phyloP scores from a whole-genome alignment of 2,113 vertebrate genomes.

The Zapus hudsonius region DNA sequence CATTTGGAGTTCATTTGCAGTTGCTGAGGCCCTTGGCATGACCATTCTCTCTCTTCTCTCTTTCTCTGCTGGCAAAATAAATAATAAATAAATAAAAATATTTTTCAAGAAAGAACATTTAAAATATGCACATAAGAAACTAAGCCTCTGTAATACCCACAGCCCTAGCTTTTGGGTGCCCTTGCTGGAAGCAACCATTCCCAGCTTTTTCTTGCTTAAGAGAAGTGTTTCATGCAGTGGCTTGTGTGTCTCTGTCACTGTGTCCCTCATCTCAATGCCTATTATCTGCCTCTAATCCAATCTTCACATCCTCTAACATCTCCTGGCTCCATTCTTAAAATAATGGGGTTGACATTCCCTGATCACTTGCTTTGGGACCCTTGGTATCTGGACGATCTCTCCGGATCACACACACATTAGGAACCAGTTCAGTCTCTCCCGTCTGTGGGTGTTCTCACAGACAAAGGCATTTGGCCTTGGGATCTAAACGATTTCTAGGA shows the following conservation, averaged over 20 bases:
- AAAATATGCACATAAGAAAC: not conserved
- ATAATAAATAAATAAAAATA: too few species aligned
- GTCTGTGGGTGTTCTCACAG: not conserved
- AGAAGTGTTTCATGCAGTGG: not conserved
- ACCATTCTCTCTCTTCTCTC: too few species aligned
- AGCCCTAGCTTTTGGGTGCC: not conserved
- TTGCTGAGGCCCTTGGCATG: too few species aligned
- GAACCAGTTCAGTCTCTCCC: not conserved
- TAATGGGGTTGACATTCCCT: not conserved
- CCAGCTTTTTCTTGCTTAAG: not conserved
- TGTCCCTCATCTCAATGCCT: not conserved
- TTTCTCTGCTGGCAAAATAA: too few species aligned
- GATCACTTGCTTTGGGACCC: not conserved
- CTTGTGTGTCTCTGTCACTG: not conserved
- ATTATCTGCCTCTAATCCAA: not conserved
- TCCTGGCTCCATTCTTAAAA: not conserved
- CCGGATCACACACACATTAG: fast-evolving
- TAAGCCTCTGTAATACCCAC: not conserved
- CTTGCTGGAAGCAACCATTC: not conserved
- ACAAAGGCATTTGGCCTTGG: not conserved
- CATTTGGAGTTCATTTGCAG: too few species aligned
- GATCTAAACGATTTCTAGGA: not conserved
- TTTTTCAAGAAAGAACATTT: too few species aligned
- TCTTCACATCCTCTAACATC: not conserved
- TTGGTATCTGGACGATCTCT: not conserved